Percentiles rank a stretch among this genome's conserved stretches.
These are phyloP conservation scores for Mycetomoellerius zeteki DNA, from an alignment of 1,140 invertebrate species.

Conservation along the genomic window DNA sequence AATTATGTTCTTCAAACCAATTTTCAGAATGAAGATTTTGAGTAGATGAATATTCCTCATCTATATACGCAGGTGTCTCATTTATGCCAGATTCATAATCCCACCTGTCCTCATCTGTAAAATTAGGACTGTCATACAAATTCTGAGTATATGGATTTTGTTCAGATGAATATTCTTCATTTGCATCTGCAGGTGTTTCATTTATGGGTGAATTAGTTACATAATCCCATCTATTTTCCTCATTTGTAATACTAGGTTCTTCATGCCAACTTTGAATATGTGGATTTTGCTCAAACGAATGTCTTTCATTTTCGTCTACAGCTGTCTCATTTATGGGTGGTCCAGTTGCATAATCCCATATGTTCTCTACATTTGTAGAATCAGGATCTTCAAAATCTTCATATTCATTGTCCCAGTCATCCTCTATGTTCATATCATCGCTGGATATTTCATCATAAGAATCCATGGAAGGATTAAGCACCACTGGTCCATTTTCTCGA, in stretches of 20 bases:
- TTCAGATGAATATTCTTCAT: not conserved
- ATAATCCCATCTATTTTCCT: constrained; percentile 41
- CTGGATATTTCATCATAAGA: constrained; percentile 38
- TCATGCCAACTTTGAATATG: constrained; percentile 36
- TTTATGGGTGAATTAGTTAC: constrained; percentile 47
- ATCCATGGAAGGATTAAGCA: constrained; percentile 69
- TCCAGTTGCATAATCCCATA: constrained; percentile 56
- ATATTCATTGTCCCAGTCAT: not conserved
- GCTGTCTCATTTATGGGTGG: not conserved
- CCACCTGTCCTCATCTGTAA: not conserved
- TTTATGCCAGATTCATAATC: not conserved
- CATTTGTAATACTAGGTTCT: not conserved
- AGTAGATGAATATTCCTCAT: not conserved
- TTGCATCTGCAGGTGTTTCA: not conserved
- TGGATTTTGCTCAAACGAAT: not conserved
- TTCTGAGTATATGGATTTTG: constrained; percentile 40
- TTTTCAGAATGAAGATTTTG: not conserved
- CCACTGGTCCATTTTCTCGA: constrained; percentile 66
- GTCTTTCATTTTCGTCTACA: not conserved
- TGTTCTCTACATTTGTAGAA: not conserved
- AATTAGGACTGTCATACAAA: constrained; percentile 66
- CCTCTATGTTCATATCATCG: constrained; percentile 45
- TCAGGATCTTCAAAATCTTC: constrained; percentile 9
- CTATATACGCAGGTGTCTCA: not conserved
- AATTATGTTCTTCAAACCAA: not conserved